Evolutionary conservation across 2,797 vertebrate genomes (phyloP).

Genomic region (Intellagama lesueurii): DNA sequence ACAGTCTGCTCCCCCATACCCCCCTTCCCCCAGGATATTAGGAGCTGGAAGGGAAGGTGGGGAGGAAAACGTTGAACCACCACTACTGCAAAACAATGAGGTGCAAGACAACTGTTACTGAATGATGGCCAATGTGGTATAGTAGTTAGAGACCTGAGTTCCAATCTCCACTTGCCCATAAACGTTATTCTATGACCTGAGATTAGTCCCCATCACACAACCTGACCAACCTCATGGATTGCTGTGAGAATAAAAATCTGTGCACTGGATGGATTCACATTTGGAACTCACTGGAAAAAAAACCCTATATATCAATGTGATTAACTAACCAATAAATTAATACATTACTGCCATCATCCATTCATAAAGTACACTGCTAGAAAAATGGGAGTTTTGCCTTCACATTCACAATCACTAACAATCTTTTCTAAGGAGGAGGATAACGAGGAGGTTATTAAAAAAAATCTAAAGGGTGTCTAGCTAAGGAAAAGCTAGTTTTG

Average conservation of each 20-base stretch:
- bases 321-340: no score
- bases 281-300: not conserved
- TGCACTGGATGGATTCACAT: not conserved
- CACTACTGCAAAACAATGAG: not conserved
- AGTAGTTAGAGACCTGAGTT: not conserved
- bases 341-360: not conserved
- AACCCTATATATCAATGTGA: no score
- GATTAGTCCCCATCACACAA: no score
- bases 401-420: not conserved
- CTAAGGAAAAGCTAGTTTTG: not conserved
- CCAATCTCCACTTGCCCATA: not conserved
- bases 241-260: not conserved
- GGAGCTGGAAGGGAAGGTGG: not conserved
- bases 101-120: not conserved
- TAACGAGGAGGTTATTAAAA: not conserved
- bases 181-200: not conserved
- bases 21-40: not conserved
- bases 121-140: no score
- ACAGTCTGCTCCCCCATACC: no score
- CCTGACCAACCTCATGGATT: not conserved
- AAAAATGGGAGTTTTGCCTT: not conserved
- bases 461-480: not conserved
- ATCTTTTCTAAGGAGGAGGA: not conserved
- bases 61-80: not conserved
- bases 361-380: not conserved